phyloP scores from a whole-genome alignment of 1,140 invertebrate genomes.

The Pseudobourletiella spinata region DNA sequence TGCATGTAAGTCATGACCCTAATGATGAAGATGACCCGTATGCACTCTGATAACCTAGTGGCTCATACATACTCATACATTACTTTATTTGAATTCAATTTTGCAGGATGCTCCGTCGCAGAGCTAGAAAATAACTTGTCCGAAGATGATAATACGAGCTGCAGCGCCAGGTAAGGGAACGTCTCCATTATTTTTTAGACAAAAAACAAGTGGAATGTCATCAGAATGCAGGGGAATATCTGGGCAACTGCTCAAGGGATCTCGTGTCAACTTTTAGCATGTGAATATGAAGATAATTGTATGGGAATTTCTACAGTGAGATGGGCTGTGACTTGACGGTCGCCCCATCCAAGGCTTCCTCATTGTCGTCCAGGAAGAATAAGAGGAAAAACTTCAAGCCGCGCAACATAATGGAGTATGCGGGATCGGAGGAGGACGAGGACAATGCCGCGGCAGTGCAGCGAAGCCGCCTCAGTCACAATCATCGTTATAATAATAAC shows the following conservation, averaged over 20 bases:
- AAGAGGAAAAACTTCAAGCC: constrained; percentile 35
- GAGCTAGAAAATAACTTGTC: constrained; percentile 31
- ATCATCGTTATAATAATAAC: constrained; percentile 7
- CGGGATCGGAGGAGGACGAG: constrained; percentile 34
- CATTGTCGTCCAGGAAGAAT: constrained; percentile 30
- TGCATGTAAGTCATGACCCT: too few relatives aligned
- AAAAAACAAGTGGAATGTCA: too few relatives aligned
- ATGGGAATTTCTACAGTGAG: constrained; percentile 13
- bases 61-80: too few relatives aligned
- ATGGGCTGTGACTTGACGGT: constrained; percentile 32
- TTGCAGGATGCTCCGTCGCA: constrained; percentile 28
- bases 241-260: too few relatives aligned
- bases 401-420: constrained; percentile 33
- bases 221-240: too few relatives aligned
- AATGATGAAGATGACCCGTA: background rate
- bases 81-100: background rate
- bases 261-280: background rate
- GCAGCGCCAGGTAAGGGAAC: constrained; percentile 34
- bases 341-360: constrained; percentile 9
- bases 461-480: constrained; percentile 3
- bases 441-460: constrained; percentile 5
- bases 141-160: constrained; percentile 36
- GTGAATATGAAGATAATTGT: background rate
- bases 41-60: background rate
- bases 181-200: background rate